These are phyloP conservation scores for Zenarchopterus dispar DNA, from an alignment of 2,797 vertebrate species.

Conservation along the genomic window DNA sequence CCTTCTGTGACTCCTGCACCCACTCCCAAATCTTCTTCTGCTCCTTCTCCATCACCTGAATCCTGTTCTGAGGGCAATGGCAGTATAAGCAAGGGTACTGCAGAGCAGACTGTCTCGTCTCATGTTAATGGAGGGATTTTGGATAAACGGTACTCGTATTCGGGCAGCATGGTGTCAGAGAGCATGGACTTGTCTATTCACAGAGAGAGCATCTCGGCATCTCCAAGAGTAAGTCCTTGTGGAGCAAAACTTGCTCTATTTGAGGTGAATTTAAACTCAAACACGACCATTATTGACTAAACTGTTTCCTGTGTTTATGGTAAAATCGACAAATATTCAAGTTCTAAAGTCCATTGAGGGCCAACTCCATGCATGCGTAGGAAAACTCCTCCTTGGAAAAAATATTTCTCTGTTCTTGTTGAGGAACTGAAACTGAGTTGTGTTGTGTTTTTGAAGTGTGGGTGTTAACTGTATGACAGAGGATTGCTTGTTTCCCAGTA, in stretches of 20 bases:
- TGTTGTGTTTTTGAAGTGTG: constrained; percentile 67
- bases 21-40: background rate
- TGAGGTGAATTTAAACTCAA: background rate
- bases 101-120: constrained; percentile 21
- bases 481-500: constrained; percentile 53
- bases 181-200: constrained; percentile 87
- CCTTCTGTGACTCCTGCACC: background rate
- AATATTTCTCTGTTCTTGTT: constrained; percentile 37
- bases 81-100: constrained; percentile 33
- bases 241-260: background rate
- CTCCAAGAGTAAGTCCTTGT: constrained; percentile 83
- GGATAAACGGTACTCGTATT: constrained; percentile 84
- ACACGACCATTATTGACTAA: constrained; percentile 1
- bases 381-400: constrained; percentile 70
- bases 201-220: constrained; percentile 85
- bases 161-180: constrained; percentile 85
- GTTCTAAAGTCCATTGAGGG: constrained; percentile 7
- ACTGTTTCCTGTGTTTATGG: constrained; percentile 1
- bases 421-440: constrained; percentile 70
- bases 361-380: constrained; percentile 23
- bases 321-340: background rate
- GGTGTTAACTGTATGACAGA: constrained; percentile 61
- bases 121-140: constrained; percentile 62
- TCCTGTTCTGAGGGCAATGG: constrained; percentile 19
- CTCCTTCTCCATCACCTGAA: background rate